A percentile compares a stretch with the other conserved stretches of the same genome.
phyloP scores from a whole-genome alignment of 2,888 invertebrate genomes.

The Eremobia ochroleuca region DNA sequence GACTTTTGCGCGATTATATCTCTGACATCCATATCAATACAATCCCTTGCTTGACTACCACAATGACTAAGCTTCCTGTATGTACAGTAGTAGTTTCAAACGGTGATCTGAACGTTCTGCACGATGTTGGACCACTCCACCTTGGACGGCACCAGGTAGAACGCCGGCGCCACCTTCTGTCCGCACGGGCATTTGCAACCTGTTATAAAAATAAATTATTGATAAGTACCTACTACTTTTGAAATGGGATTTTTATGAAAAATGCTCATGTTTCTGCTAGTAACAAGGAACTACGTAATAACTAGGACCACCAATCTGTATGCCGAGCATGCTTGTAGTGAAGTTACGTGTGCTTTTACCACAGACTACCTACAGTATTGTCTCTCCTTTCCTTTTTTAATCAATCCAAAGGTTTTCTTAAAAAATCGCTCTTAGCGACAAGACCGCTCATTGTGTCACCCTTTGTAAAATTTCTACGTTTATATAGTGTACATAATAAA shows the following conservation, averaged over 20 bases:
- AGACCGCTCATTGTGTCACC: no score
- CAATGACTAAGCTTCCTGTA: background rate
- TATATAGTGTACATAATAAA: no score
- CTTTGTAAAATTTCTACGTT: no score
- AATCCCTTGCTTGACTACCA: background rate
- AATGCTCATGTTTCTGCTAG: background rate
- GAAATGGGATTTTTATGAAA: background rate
- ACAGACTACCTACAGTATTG: no score
- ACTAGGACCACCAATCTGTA: background rate
- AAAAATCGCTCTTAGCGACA: no score
- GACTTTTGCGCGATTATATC: background rate
- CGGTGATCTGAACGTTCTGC: constrained; percentile 96
- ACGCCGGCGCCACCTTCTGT: constrained; percentile 96
- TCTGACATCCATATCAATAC: background rate
- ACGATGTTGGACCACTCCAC: constrained; percentile 97
- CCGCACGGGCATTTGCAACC: constrained; percentile 98
- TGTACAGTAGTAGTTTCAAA: constrained; percentile 81
- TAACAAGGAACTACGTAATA: background rate
- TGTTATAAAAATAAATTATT: constrained; percentile 71
- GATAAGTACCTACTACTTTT: background rate
- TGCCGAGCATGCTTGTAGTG: background rate
- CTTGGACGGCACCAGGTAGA: constrained; percentile 97
- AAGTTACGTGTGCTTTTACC: background rate
- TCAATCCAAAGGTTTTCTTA: no score
- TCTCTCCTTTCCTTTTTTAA: no score